phyloP scores from a whole-genome alignment of 2,797 vertebrate species.

The Rousettus madagascariensis region DNA sequence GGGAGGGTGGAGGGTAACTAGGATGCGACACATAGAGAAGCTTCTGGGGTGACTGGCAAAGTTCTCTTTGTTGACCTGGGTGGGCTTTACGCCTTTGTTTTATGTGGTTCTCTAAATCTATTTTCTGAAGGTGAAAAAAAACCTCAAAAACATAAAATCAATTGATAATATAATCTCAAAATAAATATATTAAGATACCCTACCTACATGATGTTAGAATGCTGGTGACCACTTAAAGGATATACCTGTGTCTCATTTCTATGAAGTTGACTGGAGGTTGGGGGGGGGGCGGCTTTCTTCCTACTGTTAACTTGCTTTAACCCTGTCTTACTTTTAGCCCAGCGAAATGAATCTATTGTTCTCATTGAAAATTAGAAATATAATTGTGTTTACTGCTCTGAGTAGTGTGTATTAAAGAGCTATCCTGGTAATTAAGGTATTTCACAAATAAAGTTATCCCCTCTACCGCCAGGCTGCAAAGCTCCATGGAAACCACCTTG shows the following conservation, averaged over 20 bases:
- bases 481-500: conserved; percentile 38
- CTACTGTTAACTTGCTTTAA: background rate
- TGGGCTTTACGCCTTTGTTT: background rate
- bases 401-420: background rate
- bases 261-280: background rate
- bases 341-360: background rate
- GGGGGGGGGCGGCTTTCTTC: background rate
- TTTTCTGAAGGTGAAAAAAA: background rate
- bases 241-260: background rate
- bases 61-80: background rate
- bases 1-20: background rate
- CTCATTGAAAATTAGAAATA: background rate
- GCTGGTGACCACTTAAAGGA: background rate
- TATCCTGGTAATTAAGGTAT: background rate
- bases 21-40: background rate
- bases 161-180: conserved; percentile 4
- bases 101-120: background rate
- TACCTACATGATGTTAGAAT: background rate
- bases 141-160: background rate
- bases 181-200: background rate
- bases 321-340: background rate
- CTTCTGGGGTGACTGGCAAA: background rate
- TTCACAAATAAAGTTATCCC: conserved; percentile 25
- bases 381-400: background rate
- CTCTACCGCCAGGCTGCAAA: background rate